Percentiles rank a stretch among this genome's conserved stretches.
These are phyloP conservation scores for Nebria brevicollis DNA, from an alignment of 2,888 invertebrate genomes.

Conservation along the genomic window DNA sequence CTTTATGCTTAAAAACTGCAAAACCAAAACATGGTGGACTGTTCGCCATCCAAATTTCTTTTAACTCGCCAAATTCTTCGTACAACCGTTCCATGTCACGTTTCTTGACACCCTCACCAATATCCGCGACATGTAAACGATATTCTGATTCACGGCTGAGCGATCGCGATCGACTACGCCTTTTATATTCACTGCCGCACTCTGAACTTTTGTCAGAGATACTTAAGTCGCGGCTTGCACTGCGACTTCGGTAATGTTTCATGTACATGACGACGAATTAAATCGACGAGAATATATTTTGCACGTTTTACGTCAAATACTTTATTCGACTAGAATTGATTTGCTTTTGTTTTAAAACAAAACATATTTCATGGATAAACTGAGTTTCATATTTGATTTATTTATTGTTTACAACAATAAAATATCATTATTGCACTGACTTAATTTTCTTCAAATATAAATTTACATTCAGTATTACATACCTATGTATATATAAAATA, in stretches of 20 bases:
- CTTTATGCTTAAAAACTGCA: conserved; percentile 67
- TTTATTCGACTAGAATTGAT: background rate
- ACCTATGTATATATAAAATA: too few species aligned
- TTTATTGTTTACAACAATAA: background rate
- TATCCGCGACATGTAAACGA: conserved; percentile 66
- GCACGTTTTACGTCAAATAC: background rate
- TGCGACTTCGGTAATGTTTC: conserved; percentile 28
- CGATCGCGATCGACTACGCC: conserved; percentile 57
- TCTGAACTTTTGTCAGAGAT: conserved; percentile 35
- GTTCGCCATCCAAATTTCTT: conserved; percentile 69
- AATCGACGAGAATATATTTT: background rate
- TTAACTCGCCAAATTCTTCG: conserved; percentile 65
- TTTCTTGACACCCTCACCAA: conserved; percentile 66
- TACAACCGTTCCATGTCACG: conserved; percentile 66
- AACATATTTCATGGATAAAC: background rate
- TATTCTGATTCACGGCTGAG: conserved; percentile 60
- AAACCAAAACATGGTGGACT: conserved; percentile 72
- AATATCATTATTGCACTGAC: too few species aligned
- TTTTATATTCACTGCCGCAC: background rate
- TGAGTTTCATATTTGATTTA: background rate
- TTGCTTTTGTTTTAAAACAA: conserved; percentile 9
- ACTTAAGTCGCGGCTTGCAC: conserved; percentile 27
- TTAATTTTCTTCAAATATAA: too few species aligned
- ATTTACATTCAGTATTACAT: too few species aligned
- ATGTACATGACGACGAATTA: background rate